Evolutionary conservation across 1,140 invertebrate genomes (phyloP).

Genomic region (Rhagoletis pomonella): DNA sequence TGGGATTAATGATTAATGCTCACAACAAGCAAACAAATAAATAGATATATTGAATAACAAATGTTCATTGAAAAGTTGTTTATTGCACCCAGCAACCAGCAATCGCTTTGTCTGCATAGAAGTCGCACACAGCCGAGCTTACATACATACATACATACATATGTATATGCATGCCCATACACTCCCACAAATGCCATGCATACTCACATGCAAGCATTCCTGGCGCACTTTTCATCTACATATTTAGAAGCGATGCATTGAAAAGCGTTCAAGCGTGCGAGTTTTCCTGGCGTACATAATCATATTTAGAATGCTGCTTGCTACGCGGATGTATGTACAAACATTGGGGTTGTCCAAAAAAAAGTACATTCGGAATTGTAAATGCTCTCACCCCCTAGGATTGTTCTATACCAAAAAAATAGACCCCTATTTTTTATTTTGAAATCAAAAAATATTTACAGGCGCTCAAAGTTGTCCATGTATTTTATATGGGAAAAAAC

Average conservation of each 20-base stretch:
- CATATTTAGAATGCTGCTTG: neutral
- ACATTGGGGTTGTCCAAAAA: too few species aligned
- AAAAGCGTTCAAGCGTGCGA: slow-evolving; percentile 9
- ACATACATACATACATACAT: too few species aligned
- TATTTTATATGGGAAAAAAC: too few species aligned
- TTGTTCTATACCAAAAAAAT: too few species aligned
- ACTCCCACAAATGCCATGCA: too few species aligned
- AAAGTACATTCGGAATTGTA: too few species aligned
- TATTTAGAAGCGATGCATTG: neutral
- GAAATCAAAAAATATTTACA: too few species aligned
- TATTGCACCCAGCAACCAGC: neutral
- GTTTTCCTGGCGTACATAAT: neutral
- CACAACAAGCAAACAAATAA: slow-evolving; percentile 19
- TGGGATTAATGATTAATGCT: slow-evolving; percentile 9
- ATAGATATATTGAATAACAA: neutral
- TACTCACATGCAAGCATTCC: neutral
- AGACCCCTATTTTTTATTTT: too few species aligned
- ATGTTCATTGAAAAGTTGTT: slow-evolving; percentile 11
- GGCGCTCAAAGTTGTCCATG: too few species aligned
- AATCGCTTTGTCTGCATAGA: neutral
- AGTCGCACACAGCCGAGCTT: neutral
- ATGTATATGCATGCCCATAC: too few species aligned
- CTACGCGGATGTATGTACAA: neutral
- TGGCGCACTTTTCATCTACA: neutral
- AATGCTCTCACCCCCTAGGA: too few species aligned